A percentile compares a stretch with the other conserved stretches of the same genome.
phyloP scores from a whole-genome alignment of 2,888 invertebrate genomes.

The Eilema griseolum region DNA sequence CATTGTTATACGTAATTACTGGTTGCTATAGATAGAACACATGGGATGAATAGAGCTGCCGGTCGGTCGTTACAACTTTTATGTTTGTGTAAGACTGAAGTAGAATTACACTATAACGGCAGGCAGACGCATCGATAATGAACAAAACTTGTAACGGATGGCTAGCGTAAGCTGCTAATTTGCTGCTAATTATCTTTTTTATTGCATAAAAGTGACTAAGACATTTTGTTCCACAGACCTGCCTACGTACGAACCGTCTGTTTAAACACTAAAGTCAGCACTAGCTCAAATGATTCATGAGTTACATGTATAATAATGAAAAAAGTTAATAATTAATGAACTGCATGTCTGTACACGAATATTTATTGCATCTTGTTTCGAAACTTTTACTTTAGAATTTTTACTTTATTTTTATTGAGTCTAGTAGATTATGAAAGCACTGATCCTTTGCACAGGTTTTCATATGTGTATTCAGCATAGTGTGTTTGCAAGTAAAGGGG shows the following conservation, averaged over 20 bases:
- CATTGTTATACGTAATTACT: slow-evolving; percentile 76
- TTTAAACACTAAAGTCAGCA: neutral
- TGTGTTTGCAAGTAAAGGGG: neutral
- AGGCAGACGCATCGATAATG: neutral
- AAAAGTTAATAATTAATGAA: neutral
- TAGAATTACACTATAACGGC: slow-evolving; percentile 30
- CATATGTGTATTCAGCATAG: neutral
- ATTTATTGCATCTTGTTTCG: neutral
- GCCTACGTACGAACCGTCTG: neutral
- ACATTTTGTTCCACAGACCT: neutral
- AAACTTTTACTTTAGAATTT: neutral
- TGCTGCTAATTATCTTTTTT: neutral
- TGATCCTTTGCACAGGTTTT: neutral
- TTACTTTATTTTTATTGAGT: neutral
- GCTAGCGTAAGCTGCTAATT: neutral
- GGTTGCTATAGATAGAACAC: slow-evolving; percentile 55
- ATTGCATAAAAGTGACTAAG: neutral
- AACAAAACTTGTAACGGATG: neutral
- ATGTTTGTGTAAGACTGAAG: slow-evolving; percentile 36
- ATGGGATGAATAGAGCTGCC: slow-evolving; percentile 48
- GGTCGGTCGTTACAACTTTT: slow-evolving; percentile 35
- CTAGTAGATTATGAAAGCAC: neutral
- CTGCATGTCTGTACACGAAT: neutral
- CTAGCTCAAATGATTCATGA: neutral
- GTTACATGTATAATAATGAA: neutral